Base-by-base conservation (phyloP, 1,140 invertebrate genomes). In the Dolichoris vasculosae region DNA sequence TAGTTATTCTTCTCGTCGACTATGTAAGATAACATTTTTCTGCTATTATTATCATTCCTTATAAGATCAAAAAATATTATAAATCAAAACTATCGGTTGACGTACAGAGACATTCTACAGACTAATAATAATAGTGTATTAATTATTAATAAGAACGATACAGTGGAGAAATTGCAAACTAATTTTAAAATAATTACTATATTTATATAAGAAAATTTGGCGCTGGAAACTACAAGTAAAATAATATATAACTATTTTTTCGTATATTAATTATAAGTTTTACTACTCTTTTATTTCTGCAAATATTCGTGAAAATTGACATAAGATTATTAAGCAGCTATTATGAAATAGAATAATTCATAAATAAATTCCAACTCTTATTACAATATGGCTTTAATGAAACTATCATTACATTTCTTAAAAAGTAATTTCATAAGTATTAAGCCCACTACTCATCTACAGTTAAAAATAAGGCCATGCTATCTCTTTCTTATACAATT, bases 381-480 rank as follows among this genome's bases (percentile, higher is more conserved):
- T 43, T 43, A 73, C 38, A 2, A 40, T 13, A 17, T 13, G n/a
- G 26, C 38, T 43, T 13, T 40, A 40, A 71, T 8, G 17, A 43
- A 4, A 43, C 2, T 43, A n/a, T 1, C 38, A 71, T 71, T 71
- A 71, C n/a, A 8, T 32, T 43, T 26, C 26, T 73, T 40, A 2
- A 38, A 17, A n/a, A n/a, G 38, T 11, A 73, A 73, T 73, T 43
- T n/a, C 40, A 43, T 43, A 38, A 38, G 38, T 73, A 73, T 73
- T 73, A 73, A 40, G 38, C n/a, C 38, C 8, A 73, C n/a, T 40
- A 11, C 38, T 43, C 8, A 73, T 73, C 23, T 73, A 43, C 40
- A 20, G n/a, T 73, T 73, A 73, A 73, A 73, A 73, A 73, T 73
- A 43, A 73, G 69, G 69, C 43, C 69, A n/a, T 2, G 38, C 8